phyloP scores from a whole-genome alignment of 2,888 invertebrate genomes.

The Lepetodrilus schrolli region DNA sequence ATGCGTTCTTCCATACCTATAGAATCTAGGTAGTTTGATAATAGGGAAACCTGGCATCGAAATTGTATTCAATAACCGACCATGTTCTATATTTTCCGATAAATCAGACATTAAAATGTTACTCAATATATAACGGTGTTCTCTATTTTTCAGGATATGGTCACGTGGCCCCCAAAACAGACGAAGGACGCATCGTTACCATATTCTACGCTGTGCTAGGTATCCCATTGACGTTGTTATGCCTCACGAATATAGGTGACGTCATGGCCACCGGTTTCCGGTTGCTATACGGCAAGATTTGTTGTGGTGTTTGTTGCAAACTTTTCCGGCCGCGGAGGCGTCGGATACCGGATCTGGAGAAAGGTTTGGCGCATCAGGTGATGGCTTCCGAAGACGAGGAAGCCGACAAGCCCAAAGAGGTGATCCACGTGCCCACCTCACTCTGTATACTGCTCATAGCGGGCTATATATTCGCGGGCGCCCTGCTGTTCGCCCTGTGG shows the following conservation, averaged over 20 bases:
- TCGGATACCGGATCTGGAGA: slow-evolving; percentile 57
- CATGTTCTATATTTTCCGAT: too few relatives aligned
- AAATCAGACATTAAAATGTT: too few relatives aligned
- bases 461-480: slow-evolving; percentile 72
- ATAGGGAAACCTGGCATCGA: too few relatives aligned
- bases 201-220: slow-evolving; percentile 73
- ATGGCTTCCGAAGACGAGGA: slow-evolving; percentile 56
- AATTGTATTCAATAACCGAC: too few relatives aligned
- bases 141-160: slow-evolving; percentile 69
- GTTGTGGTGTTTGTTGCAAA: slow-evolving; percentile 70
- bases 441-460: slow-evolving; percentile 72
- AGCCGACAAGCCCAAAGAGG: slow-evolving; percentile 60
- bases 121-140: too few relatives aligned
- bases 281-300: slow-evolving; percentile 78
- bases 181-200: slow-evolving; percentile 70
- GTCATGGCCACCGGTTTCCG: slow-evolving; percentile 75
- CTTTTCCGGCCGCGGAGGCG: slow-evolving; percentile 58
- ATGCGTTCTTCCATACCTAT: too few relatives aligned
- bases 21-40: too few relatives aligned
- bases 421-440: slow-evolving; percentile 73
- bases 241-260: slow-evolving; percentile 73
- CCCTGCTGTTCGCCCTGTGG: slow-evolving; percentile 72
- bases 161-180: slow-evolving; percentile 72
- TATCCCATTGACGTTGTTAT: slow-evolving; percentile 72
- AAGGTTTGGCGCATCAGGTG: slow-evolving; percentile 49